These are phyloP conservation scores for Punctoribates punctum DNA, from an alignment of 2,888 invertebrate genomes.

Conservation along the genomic window DNA sequence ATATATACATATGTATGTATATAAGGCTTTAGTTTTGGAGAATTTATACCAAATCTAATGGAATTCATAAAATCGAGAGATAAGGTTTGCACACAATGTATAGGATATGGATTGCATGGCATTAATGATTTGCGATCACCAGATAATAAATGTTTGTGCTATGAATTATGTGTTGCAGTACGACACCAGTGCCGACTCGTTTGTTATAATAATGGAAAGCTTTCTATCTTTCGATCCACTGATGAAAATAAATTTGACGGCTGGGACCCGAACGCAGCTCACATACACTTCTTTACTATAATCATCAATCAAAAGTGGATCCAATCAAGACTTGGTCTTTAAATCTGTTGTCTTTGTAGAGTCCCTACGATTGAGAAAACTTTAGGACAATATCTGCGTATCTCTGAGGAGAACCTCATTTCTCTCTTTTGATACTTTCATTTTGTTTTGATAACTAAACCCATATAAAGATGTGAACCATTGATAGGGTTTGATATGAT, in stretches of 20 bases:
- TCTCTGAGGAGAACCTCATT: constrained; percentile 16
- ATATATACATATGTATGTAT: background rate
- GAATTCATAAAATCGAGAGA: constrained; percentile 27
- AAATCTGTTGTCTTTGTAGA: constrained; percentile 7
- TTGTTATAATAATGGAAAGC: constrained; percentile 36
- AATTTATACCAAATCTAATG: constrained; percentile 25
- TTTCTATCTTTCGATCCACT: constrained; percentile 25
- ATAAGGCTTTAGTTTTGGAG: constrained; percentile 5
- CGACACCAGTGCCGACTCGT: constrained; percentile 34
- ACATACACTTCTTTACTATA: constrained; percentile 36
- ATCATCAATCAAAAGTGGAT: constrained; percentile 28
- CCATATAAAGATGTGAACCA: background rate
- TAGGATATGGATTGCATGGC: constrained; percentile 21
- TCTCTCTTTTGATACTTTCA: constrained; percentile 6
- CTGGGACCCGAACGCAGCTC: constrained; percentile 22
- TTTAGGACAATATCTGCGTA: constrained; percentile 12
- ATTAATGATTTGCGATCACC: constrained; percentile 42
- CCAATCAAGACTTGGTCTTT: constrained; percentile 7
- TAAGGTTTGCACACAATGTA: constrained; percentile 13
- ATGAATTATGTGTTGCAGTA: constrained; percentile 36
- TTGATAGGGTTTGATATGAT: background rate
- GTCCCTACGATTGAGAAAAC: background rate
- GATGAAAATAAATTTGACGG: constrained; percentile 41
- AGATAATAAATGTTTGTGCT: constrained; percentile 41
- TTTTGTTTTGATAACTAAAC: constrained; percentile 21